Evolutionary conservation across 2,888 invertebrate species (phyloP).

Genomic region (Aporophyla lueneburgensis): DNA sequence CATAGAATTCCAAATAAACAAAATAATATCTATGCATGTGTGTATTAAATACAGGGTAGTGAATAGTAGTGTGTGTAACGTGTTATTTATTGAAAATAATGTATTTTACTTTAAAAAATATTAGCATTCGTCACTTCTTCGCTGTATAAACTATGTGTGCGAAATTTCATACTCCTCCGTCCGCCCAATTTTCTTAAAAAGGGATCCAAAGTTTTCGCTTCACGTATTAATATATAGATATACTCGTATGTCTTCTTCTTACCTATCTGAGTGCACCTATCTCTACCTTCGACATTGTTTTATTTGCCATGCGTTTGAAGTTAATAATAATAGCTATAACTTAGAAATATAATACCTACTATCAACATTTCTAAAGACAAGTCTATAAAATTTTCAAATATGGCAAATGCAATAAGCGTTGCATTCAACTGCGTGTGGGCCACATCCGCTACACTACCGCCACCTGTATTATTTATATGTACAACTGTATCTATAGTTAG

Average conservation of each 20-base stretch:
- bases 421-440: conserved; percentile 28
- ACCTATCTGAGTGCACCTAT: neutral
- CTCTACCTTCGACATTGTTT: neutral
- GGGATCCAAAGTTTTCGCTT: too few relatives aligned
- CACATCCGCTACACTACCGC: conserved; percentile 24
- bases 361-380: conserved; percentile 8
- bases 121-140: too few relatives aligned
- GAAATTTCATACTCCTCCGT: too few relatives aligned
- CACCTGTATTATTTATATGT: conserved; percentile 25
- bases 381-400: conserved; percentile 15
- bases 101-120: too few relatives aligned
- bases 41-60: too few relatives aligned
- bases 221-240: too few relatives aligned
- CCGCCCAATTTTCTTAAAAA: too few relatives aligned
- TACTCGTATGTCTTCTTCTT: neutral
- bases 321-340: neutral
- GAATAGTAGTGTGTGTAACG: too few relatives aligned
- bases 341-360: conserved; percentile 27
- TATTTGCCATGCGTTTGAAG: neutral
- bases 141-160: too few relatives aligned
- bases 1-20: too few relatives aligned
- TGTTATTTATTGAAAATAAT: too few relatives aligned
- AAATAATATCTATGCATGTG: too few relatives aligned
- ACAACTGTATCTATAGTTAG: neutral
- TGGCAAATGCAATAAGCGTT: conserved; percentile 17